Base-by-base conservation (phyloP, 2,888 invertebrate genomes). In the Heteropelma amictum region DNA sequence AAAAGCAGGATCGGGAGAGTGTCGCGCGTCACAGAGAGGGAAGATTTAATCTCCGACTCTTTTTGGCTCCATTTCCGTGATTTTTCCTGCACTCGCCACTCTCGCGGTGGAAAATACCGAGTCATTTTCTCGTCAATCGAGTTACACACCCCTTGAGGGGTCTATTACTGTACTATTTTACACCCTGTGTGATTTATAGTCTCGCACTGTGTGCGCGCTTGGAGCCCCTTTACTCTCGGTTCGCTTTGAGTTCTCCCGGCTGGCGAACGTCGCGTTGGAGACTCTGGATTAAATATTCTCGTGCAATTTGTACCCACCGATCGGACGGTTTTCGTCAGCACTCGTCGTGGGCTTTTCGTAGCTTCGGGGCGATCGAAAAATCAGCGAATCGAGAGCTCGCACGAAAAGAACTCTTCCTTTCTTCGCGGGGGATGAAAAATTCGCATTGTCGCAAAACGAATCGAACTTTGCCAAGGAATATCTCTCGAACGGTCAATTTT, bases 91-190 rank as follows among this genome's bases (percentile, higher is more conserved):
- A 35, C 33, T 42, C 35, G 33, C 6, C 54, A 35, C 40, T 45
- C n/a, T n/a, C n/a, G 35, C 53, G 28, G 64, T 47, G 40, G 38
- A 70, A n/a, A 75, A 75, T 75, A 67, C 70, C 65, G 65, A 75
- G 65, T 54, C 70, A 70, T 70, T n/a, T n/a, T 65, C 60, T 61
- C 74, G 74, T 75, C 70, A 70, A 75, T 75, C 54, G 54, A 54
- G 53, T 56, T 35, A 45, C 17, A 6, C 58, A 19, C 28, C 42
- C 42, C 38, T 4, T 30, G 42, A 21, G 40, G 40, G 28, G 53
- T 21, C 40, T 51, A 40, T 42, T n/a, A n/a, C 26, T 42, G 47
- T 40, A 30, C 49, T 51, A 68, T 65, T 70, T 70, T 65, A n/a
- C n/a, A n/a, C n/a, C n/a, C n/a, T n/a, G n/a, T n/a, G n/a, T n/a